Percentiles rank a stretch among this genome's conserved stretches.
Evolutionary conservation across 2,797 vertebrate genomes (phyloP).

Genomic region (Anguilla megastoma): DNA sequence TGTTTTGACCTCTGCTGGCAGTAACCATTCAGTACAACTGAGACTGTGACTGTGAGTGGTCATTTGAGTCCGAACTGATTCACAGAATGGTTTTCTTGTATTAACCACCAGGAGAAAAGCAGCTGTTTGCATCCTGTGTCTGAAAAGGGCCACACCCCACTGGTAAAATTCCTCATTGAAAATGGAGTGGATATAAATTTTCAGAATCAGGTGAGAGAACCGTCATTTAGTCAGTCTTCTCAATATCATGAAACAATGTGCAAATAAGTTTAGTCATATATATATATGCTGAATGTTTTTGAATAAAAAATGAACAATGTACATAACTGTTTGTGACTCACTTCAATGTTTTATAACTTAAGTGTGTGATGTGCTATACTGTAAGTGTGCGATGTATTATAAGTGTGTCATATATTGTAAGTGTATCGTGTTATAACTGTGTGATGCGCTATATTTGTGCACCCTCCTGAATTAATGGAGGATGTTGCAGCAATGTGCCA

Average conservation of each 20-base stretch:
- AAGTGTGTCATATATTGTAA: too few relatives aligned
- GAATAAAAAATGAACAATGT: background rate
- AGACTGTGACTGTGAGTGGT: background rate
- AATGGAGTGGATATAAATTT: slow-evolving; percentile 67
- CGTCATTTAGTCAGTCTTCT: background rate
- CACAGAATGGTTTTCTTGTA: background rate
- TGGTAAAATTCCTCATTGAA: slow-evolving; percentile 78
- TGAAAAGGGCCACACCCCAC: slow-evolving; percentile 70
- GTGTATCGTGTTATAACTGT: too few relatives aligned
- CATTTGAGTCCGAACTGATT: background rate
- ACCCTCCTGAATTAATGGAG: background rate
- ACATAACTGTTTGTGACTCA: background rate
- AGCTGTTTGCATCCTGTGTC: slow-evolving; percentile 75
- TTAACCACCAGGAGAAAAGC: slow-evolving; percentile 65
- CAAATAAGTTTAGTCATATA: background rate
- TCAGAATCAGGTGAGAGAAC: slow-evolving; percentile 73
- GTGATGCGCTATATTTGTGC: too few relatives aligned
- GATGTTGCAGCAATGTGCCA: background rate
- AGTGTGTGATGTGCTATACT: too few relatives aligned
- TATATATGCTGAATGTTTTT: background rate
- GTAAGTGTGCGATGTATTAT: too few relatives aligned
- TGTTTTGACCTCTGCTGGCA: background rate
- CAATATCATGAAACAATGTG: background rate
- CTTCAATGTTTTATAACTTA: too few relatives aligned
- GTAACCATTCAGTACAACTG: background rate